Evolutionary conservation across 1,140 invertebrate species (phyloP), one percentile per base, ranked within the genome.

Genomic region (Campoletis sonorensis): DNA sequence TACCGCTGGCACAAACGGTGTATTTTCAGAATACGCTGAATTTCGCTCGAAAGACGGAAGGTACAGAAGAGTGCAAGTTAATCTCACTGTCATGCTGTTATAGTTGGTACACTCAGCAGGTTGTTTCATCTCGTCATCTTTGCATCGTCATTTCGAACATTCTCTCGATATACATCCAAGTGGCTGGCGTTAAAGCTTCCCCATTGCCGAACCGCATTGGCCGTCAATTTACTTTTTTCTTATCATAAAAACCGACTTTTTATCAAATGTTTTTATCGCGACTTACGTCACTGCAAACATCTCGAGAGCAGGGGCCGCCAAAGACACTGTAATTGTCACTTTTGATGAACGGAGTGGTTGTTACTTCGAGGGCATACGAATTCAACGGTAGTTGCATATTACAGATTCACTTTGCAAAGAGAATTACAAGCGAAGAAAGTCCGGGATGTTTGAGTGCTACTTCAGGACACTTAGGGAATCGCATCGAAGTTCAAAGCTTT

Each of bases 401-500:
- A 21, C 27, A 18, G 16, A 54, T 18, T 21, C 11, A 75, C 3
- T 61, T 40, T 1, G 10, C 27, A 10, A 40, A 18, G 54, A 61
- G 11, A 64, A 58, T 77, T 77, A 77, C 61, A 61, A 77, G 73
- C 49, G 15, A 61, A 61, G 54, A 61, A 54, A 75, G 21, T 23
- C 45, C 72, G 15, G 73, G 54, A 64, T 16, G 40, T n/a, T 61
- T 61, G 54, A 77, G 51, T 77, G 73, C 73, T 75, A 64, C 73
- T 77, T 23, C 23, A 75, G 45, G 49, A 49, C 73, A 77, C 73
- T 61, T 61, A 75, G n/a, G 26, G 72, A 54, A 75, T 54, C 16
- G 27, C 73, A 16, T 77, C 73, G 21, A n/a, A 15, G 21, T 54
- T 77, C 73, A 58, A 61, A 54, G 49, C 51, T 37, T 26, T 16